phyloP scores from a whole-genome alignment of 2,888 invertebrate genomes.

The Opisthograptis luteolata region DNA sequence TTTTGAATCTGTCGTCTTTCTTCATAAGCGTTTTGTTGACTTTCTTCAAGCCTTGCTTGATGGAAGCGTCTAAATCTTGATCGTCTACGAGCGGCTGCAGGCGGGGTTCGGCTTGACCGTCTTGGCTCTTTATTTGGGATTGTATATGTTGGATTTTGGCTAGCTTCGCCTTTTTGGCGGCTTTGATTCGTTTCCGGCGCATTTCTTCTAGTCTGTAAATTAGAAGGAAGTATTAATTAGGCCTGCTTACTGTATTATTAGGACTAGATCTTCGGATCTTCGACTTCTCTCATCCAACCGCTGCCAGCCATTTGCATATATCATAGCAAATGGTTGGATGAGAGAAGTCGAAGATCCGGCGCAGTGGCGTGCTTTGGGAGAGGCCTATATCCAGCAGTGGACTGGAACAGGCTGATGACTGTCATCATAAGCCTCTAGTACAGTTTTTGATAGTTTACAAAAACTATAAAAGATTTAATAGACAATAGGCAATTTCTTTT shows the following conservation, averaged over 20 bases:
- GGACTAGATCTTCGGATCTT: no score
- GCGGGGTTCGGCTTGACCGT: constrained; percentile 45
- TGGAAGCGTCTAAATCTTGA: constrained; percentile 60
- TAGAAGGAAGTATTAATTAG: neutral
- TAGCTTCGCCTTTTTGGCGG: constrained; percentile 72
- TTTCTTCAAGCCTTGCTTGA: constrained; percentile 67
- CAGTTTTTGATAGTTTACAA: no score
- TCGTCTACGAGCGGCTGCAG: constrained; percentile 46
- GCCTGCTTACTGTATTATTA: no score
- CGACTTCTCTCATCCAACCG: no score
- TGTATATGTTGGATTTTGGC: constrained; percentile 69
- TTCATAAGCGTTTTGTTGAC: constrained; percentile 76
- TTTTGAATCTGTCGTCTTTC: constrained; percentile 75
- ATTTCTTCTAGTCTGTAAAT: constrained; percentile 71
- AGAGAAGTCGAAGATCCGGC: no score
- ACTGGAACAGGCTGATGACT: no score
- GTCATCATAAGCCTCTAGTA: no score
- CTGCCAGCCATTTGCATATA: no score
- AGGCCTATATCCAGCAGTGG: no score
- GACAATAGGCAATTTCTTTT: neutral
- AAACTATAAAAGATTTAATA: no score
- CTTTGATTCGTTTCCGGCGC: constrained; percentile 71
- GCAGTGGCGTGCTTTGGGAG: no score
- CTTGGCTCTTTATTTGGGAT: constrained; percentile 50
- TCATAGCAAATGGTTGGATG: no score